Percentiles rank a stretch among this genome's conserved stretches.
phyloP scores from a whole-genome alignment of 64 coral and sea anemone species.

The Hydrozoanthus tunicans region DNA sequence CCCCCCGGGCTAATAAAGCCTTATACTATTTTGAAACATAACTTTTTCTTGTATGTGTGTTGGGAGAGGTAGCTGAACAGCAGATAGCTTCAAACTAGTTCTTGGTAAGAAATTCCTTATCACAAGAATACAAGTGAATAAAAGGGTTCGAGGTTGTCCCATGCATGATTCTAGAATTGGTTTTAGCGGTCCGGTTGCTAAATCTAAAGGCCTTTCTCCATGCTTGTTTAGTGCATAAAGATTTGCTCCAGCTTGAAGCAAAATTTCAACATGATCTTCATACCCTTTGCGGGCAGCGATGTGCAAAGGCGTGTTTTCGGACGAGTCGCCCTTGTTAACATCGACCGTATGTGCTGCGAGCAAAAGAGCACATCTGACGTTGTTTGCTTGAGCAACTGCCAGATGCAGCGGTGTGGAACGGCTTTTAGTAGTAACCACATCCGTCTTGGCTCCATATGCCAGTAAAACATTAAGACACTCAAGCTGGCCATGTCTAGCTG shows the following conservation, averaged over 20 bases:
- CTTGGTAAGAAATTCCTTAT: conserved; percentile 8
- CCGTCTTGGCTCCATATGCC: conserved; percentile 7
- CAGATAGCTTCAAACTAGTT: not conserved
- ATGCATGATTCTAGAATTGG: conserved; percentile 28
- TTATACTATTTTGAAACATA: conserved; percentile 28
- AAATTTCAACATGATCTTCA: conserved; percentile 22
- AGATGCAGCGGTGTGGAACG: conserved; percentile 38
- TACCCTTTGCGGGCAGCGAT: conserved; percentile 33
- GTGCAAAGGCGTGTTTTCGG: conserved; percentile 38
- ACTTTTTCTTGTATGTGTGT: conserved; percentile 39
- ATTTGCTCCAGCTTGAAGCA: conserved; percentile 38
- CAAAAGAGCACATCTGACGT: conserved; percentile 15
- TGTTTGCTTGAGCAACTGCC: not conserved
- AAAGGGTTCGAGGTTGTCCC: conserved; percentile 20
- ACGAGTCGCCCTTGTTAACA: conserved; percentile 28
- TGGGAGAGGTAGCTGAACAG: conserved; percentile 24
- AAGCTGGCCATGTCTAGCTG: conserved; percentile 32
- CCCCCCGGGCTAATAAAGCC: not conserved
- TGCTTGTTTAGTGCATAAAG: not conserved
- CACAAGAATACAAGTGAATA: conserved; percentile 27
- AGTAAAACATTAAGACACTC: conserved; percentile 39
- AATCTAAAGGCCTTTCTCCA: conserved; percentile 18
- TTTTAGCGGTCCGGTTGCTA: conserved; percentile 15
- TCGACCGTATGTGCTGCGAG: conserved; percentile 5
- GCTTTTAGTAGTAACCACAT: not conserved